Evolutionary conservation across 2,888 invertebrate genomes (phyloP).

Genomic region (Eristalis intricaria): DNA sequence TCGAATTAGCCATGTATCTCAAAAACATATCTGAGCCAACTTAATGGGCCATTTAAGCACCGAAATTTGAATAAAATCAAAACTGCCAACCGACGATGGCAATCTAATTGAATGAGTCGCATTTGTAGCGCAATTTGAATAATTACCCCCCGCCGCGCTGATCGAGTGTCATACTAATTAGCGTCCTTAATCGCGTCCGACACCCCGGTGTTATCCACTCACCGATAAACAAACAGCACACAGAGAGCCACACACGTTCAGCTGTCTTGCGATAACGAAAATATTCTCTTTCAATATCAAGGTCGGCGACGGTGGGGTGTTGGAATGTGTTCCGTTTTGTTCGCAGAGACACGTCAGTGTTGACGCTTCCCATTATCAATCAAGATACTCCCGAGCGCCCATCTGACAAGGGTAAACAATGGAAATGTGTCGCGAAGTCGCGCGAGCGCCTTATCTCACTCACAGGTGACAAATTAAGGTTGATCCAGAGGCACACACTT

Average conservation of each 20-base stretch:
- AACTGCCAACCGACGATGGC: not conserved
- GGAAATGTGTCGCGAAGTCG: not conserved
- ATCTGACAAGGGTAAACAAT: conserved; percentile 31
- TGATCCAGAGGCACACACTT: not conserved
- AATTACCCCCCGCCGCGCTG: not conserved
- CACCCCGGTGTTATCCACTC: not conserved
- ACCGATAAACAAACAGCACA: not conserved
- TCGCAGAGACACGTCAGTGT: not conserved
- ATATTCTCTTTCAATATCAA: conserved; percentile 32
- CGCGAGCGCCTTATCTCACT: not conserved
- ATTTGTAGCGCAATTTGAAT: not conserved
- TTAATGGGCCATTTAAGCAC: not conserved
- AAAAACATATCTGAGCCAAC: not conserved
- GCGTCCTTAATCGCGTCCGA: not conserved
- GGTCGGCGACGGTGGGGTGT: not conserved
- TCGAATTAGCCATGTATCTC: not conserved
- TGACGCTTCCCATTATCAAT: conserved; percentile 26
- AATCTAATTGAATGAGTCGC: not conserved
- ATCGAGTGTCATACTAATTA: conserved; percentile 34
- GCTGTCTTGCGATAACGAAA: conserved; percentile 34
- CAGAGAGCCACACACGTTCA: conserved; percentile 3
- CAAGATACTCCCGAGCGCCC: not conserved
- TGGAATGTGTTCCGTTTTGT: not conserved
- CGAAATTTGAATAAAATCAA: not conserved
- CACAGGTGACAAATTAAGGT: not conserved